These are phyloP conservation scores for Physeter macrocephalus DNA, from an alignment of 2,113 vertebrate species.

Conservation along the genomic window DNA sequence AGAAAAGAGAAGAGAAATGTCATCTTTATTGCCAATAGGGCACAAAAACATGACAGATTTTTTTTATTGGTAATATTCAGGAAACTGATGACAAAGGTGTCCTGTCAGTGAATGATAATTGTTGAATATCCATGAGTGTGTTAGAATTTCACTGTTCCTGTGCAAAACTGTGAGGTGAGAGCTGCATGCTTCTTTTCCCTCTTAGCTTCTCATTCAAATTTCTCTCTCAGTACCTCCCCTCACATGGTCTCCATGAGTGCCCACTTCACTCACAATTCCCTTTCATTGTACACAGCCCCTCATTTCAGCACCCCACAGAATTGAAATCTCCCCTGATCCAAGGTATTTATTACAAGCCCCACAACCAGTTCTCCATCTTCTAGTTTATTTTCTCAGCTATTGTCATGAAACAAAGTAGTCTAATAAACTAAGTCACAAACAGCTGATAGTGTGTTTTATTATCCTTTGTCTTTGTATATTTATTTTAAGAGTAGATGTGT, in stretches of 20 bases:
- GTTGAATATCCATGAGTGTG: neutral
- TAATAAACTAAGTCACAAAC: neutral
- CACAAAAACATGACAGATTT: slow-evolving; percentile 55
- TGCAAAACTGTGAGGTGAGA: neutral
- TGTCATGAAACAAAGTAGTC: neutral
- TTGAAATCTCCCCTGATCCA: neutral
- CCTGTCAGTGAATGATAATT: slow-evolving; percentile 39
- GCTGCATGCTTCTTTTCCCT: neutral
- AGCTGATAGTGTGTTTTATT: neutral
- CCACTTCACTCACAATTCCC: fast-evolving
- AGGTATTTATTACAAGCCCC: neutral
- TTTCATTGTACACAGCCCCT: neutral
- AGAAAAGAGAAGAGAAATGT: slow-evolving; percentile 57
- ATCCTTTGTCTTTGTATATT: neutral
- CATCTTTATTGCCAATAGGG: slow-evolving; percentile 54
- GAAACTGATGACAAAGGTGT: slow-evolving; percentile 54
- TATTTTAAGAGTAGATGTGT: neutral
- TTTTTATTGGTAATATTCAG: slow-evolving; percentile 54
- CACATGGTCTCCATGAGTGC: neutral
- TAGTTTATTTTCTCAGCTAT: neutral
- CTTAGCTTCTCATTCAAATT: neutral
- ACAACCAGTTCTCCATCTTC: neutral
- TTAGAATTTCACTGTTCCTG: neutral
- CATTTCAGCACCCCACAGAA: fast-evolving
- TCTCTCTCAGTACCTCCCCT: neutral